These are phyloP conservation scores for Acipenser transmontanus DNA, from an alignment of 2,797 vertebrate genomes.

Conservation along the genomic window DNA sequence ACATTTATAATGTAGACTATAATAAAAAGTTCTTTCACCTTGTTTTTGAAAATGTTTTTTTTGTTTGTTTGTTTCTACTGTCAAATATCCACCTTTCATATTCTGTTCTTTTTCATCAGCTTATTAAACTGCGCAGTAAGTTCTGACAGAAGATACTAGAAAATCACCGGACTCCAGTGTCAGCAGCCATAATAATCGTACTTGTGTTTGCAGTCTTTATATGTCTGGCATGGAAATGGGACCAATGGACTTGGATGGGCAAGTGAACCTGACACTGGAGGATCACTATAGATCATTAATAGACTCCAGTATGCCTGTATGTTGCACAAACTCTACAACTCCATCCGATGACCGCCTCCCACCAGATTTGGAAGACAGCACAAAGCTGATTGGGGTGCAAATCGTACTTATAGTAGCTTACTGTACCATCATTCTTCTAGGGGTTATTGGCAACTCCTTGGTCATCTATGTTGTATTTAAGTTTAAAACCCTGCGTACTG, in stretches of 20 bases:
- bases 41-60: too few relatives aligned
- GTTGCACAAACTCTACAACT: constrained; percentile 1
- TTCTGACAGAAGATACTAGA: neutral
- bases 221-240: constrained; percentile 4
- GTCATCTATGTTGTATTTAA: constrained; percentile 88
- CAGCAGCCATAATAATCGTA: too few relatives aligned
- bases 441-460: constrained; percentile 84
- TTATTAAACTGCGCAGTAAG: too few relatives aligned
- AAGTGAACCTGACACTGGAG: constrained; percentile 1
- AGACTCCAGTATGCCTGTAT: constrained; percentile 1
- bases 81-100: too few relatives aligned
- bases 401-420: constrained; percentile 85
- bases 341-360: constrained; percentile 25
- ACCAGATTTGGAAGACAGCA: constrained; percentile 62
- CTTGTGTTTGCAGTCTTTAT: constrained; percentile 1
- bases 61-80: too few relatives aligned
- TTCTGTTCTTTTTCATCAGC: neutral
- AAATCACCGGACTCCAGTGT: neutral
- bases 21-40: too few relatives aligned
- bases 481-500: constrained; percentile 87
- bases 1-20: too few relatives aligned
- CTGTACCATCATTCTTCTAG: constrained; percentile 84
- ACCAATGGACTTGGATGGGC: constrained; percentile 1
- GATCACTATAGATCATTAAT: neutral
- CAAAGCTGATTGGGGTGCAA: constrained; percentile 75